Conservation (phyloP, 2,797 vertebrate species). For the Diplodus puntazzo region DNA sequence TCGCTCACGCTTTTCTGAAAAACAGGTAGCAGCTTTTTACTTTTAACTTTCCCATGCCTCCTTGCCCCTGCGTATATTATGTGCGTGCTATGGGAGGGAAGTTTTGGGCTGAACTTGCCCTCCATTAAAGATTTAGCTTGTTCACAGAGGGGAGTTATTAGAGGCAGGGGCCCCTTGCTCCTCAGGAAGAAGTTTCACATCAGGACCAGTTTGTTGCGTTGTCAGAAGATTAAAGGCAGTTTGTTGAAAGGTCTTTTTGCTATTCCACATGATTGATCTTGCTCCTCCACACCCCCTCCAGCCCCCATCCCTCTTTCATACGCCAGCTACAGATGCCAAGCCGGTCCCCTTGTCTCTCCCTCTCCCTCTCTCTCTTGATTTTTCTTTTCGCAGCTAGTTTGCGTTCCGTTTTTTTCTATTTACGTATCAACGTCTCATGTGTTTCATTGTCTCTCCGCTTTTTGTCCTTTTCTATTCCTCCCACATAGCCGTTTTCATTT, state of each 20-base stretch:
- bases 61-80: constrained; percentile 4
- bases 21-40: background rate
- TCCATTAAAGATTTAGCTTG: constrained; percentile 79
- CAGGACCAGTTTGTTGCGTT: constrained; percentile 81
- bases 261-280: constrained; percentile 80
- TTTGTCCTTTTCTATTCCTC: constrained; percentile 33
- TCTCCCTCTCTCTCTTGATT: constrained; percentile 9
- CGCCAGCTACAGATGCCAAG: constrained; percentile 47
- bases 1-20: background rate
- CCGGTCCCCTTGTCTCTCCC: constrained; percentile 8
- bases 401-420: constrained; percentile 49
- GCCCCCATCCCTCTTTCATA: constrained; percentile 48
- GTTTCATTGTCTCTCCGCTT: constrained; percentile 34
- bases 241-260: constrained; percentile 80
- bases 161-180: constrained; percentile 68
- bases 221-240: constrained; percentile 82
- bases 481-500: constrained; percentile 32
- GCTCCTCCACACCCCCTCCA: constrained; percentile 38
- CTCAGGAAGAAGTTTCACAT: constrained; percentile 72
- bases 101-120: constrained; percentile 73
- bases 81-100: constrained; percentile 36
- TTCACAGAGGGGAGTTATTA: constrained; percentile 82
- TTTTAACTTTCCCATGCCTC: constrained; percentile 28
- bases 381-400: constrained; percentile 39
- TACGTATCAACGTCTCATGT: constrained; percentile 35